These are phyloP conservation scores for Anguilla rostrata DNA, from an alignment of 2,113 vertebrate species.

Conservation along the genomic window DNA sequence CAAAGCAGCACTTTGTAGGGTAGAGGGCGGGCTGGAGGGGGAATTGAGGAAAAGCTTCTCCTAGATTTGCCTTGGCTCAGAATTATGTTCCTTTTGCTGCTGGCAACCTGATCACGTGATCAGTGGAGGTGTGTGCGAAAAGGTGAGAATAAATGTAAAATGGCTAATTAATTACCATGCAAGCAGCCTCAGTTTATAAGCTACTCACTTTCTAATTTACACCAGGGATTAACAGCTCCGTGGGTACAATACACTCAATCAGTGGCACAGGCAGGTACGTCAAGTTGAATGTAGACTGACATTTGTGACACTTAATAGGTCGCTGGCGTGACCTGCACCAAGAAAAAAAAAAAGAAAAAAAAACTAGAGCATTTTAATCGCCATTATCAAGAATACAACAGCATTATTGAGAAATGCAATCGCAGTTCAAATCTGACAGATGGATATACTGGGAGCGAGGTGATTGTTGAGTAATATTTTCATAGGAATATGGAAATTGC, in stretches of 20 bases:
- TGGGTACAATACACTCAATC: neutral
- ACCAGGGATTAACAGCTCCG: conserved; percentile 7
- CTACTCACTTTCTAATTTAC: conserved; percentile 14
- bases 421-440: too few relatives aligned
- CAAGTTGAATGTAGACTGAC: neutral
- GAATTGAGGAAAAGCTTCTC: neutral
- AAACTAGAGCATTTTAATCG: neutral
- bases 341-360: neutral
- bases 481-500: neutral
- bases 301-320: neutral
- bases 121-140: neutral
- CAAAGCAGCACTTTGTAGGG: neutral
- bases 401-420: neutral
- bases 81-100: conserved; percentile 4
- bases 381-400: neutral
- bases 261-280: conserved; percentile 10
- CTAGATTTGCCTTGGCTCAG: neutral
- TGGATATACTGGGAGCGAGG: too few relatives aligned
- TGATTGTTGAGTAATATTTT: neutral
- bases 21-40: neutral
- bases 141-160: conserved; percentile 10
- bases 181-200: conserved; percentile 5
- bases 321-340: neutral
- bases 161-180: neutral
- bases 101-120: conserved; percentile 12